Evolutionary conservation across 2,888 invertebrate genomes (phyloP), one percentile per base, ranked within the genome.

Genomic region (Harpalus rubripes): DNA sequence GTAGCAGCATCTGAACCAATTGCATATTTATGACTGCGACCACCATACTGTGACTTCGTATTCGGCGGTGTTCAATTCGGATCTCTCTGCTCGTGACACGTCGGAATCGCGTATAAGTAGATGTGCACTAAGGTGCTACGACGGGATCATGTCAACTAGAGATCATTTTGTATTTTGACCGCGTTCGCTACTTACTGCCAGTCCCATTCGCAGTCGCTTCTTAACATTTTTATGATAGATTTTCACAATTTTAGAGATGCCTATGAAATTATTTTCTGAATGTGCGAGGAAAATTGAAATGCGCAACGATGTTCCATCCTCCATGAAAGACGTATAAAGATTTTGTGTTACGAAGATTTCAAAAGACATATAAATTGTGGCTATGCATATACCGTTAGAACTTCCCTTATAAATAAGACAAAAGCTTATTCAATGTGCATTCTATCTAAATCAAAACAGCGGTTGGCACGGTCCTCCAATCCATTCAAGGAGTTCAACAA

Each of bases 11-110:
- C 78, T 78, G 58, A 78, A 78, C 78, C 80, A 80, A 80, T 80
- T 80, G 80, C 80, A 80, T 80, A 80, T 80, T 80, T 80, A 80
- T 80, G 80, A 80, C 39, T 41, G 44, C 41, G 59, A 61, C 80
- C 78, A 78, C 22, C 58, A 78, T 58, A 26, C 58, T 56, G 78
- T 32, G 78, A 56, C 56, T 78, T 16, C 7, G 26, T 74, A 44
- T 44, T 7, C 16, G 72, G 15, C n/a, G 68, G 68, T 39, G 68
- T 74, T 74, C 72, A 52, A 74, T 68, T 39, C 32, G 68, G 15
- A 68, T 41, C 72, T 41, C 72, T 15, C 72, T 52, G 72, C 72
- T 74, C 72, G 16, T 74, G 72, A 74, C 72, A 74, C 72, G 72
- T 74, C 72, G 41, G 22, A 18, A 74, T 74, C 72, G 72, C 72